Evolutionary conservation across 2,888 invertebrate genomes (phyloP).

Genomic region (Synergus gifuensis): DNA sequence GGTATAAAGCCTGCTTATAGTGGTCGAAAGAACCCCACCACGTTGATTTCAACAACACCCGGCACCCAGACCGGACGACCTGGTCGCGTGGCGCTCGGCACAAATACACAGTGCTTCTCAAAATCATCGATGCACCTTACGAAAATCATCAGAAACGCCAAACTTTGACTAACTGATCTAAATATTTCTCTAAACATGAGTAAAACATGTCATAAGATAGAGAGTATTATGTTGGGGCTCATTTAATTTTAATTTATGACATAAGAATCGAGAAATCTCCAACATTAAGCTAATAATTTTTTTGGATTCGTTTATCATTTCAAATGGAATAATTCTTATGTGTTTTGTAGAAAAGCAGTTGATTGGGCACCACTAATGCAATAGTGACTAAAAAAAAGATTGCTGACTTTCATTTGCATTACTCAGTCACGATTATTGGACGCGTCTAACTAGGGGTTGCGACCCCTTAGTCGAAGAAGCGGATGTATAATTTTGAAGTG

Average conservation of each 20-base stretch:
- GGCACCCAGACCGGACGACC: constrained; percentile 73
- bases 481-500: constrained; percentile 64
- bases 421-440: constrained; percentile 10
- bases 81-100: constrained; percentile 74
- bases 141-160: neutral
- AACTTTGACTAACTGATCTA: neutral
- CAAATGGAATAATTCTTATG: neutral
- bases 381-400: constrained; percentile 2
- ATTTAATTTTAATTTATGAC: too few relatives aligned
- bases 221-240: neutral
- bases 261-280: too few relatives aligned
- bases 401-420: constrained; percentile 50
- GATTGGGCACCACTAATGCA: constrained; percentile 1
- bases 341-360: neutral
- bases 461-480: constrained; percentile 57
- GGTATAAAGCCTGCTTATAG: constrained; percentile 70
- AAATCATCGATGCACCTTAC: constrained; percentile 55
- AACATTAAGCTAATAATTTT: neutral
- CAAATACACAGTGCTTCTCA: constrained; percentile 75
- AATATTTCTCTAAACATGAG: neutral
- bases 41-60: constrained; percentile 74
- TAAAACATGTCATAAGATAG: constrained; percentile 1
- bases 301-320: neutral
- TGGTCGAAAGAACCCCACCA: constrained; percentile 75
- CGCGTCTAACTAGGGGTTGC: constrained; percentile 51